Evolutionary conservation across 2,888 invertebrate genomes (phyloP).

Genomic region (Fissipunctia ypsillon): DNA sequence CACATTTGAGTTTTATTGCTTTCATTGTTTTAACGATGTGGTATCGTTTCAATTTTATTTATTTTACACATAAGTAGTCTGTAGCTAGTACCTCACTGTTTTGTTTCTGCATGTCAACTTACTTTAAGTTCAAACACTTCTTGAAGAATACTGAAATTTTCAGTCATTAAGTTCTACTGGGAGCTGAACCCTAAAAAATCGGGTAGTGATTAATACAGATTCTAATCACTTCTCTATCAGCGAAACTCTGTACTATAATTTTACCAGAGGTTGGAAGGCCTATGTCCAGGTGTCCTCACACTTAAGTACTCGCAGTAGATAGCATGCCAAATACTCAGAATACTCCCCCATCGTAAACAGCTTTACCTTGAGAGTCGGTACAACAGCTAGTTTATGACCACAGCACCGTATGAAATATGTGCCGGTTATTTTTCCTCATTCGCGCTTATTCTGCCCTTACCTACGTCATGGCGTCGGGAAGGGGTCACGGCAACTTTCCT

Average conservation of each 20-base stretch:
- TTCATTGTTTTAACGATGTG: background rate
- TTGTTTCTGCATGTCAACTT: background rate
- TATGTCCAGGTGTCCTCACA: too few relatives aligned
- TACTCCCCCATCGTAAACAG: conserved; percentile 7
- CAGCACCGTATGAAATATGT: conserved; percentile 56
- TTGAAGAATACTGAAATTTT: too few relatives aligned
- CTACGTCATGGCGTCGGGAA: conserved; percentile 42
- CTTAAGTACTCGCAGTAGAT: too few relatives aligned
- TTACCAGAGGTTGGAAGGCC: background rate
- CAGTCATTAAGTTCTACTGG: background rate
- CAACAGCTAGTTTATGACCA: conserved; percentile 59
- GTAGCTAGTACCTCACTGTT: background rate
- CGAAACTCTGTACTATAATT: background rate
- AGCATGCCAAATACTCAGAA: background rate
- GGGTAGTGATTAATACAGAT: background rate
- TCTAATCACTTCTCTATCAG: background rate
- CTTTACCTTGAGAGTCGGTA: conserved; percentile 27
- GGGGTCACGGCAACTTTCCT: conserved; percentile 54
- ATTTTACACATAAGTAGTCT: background rate
- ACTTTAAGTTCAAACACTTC: background rate
- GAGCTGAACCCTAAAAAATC: too few relatives aligned
- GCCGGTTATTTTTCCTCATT: conserved; percentile 61
- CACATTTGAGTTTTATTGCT: background rate
- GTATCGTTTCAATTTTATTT: conserved; percentile 3
- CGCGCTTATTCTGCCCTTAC: conserved; percentile 44